Percentiles rank a stretch among this genome's conserved stretches.
phyloP scores from a whole-genome alignment of 2,797 vertebrate genomes.

The Myripristis jacobus region DNA sequence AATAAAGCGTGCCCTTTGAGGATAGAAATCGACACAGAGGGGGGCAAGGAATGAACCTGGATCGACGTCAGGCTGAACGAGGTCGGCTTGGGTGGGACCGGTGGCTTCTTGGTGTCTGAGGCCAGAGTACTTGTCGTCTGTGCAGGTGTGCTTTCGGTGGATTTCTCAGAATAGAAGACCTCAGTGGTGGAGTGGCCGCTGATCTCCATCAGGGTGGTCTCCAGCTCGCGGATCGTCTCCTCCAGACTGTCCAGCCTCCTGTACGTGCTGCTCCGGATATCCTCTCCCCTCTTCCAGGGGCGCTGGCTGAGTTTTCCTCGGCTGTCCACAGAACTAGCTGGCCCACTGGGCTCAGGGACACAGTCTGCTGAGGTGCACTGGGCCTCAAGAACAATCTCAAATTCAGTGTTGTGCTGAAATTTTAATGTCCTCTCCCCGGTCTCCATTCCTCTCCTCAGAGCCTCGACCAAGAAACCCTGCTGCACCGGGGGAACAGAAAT shows the following conservation, averaged over 20 bases:
- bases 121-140: slow-evolving; percentile 23
- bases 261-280: slow-evolving; percentile 85
- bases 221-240: slow-evolving; percentile 92
- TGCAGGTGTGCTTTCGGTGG: slow-evolving; percentile 14
- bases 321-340: background rate
- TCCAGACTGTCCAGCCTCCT: slow-evolving; percentile 90
- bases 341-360: background rate
- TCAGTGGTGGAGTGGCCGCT: slow-evolving; percentile 73
- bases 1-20: slow-evolving; percentile 41
- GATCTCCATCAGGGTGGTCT: slow-evolving; percentile 90
- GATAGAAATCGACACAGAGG: slow-evolving; percentile 51
- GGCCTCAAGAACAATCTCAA: background rate
- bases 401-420: slow-evolving; percentile 34
- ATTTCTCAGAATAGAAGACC: slow-evolving; percentile 46
- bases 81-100: slow-evolving; percentile 87
- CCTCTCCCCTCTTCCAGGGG: slow-evolving; percentile 50
- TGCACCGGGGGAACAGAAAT: slow-evolving; percentile 8
- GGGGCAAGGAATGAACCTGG: slow-evolving; percentile 84
- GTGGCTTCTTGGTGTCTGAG: slow-evolving; percentile 76
- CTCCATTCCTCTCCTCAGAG: slow-evolving; percentile 69
- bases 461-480: slow-evolving; percentile 54
- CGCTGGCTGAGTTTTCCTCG: slow-evolving; percentile 7
- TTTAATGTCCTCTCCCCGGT: slow-evolving; percentile 64
- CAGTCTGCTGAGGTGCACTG: slow-evolving; percentile 2
- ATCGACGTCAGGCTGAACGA: slow-evolving; percentile 52